Evolutionary conservation across 2,113 vertebrate species (phyloP).

Genomic region (Rhegmatorhina hoffmannsi): DNA sequence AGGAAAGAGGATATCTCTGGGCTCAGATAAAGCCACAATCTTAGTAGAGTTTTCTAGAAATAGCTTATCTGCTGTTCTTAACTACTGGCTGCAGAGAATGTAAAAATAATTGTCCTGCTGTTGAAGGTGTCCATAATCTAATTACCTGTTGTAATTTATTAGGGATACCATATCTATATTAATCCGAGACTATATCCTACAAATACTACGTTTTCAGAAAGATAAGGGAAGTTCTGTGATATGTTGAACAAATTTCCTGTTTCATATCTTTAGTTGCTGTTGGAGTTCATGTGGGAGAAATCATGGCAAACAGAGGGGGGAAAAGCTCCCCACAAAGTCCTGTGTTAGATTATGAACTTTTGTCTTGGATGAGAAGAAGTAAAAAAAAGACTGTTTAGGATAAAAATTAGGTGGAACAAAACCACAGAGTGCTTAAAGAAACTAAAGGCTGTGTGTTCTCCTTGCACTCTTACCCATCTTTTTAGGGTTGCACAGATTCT

Average conservation of each 20-base stretch:
- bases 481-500: not conserved
- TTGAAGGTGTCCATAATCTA: not conserved
- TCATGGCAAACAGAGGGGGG: not conserved
- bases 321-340: not conserved
- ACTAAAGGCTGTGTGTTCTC: not conserved
- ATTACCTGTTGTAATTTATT: not conserved
- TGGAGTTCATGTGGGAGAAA: not conserved
- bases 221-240: not conserved
- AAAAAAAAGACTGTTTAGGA: not conserved
- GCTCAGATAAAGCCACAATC: not conserved
- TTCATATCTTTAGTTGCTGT: not conserved
- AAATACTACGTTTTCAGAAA: not conserved
- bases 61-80: constrained; percentile 14
- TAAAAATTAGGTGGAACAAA: not conserved
- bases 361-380: not conserved
- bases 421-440: not conserved
- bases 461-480: not conserved
- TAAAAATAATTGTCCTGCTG: not conserved
- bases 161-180: not conserved
- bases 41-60: constrained; percentile 1
- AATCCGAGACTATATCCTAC: not conserved
- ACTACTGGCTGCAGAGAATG: not conserved
- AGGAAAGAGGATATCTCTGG: not conserved
- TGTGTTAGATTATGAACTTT: not conserved
- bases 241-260: not conserved